Base-by-base conservation (phyloP, 2,113 vertebrate species). In the Falco punctatus region DNA sequence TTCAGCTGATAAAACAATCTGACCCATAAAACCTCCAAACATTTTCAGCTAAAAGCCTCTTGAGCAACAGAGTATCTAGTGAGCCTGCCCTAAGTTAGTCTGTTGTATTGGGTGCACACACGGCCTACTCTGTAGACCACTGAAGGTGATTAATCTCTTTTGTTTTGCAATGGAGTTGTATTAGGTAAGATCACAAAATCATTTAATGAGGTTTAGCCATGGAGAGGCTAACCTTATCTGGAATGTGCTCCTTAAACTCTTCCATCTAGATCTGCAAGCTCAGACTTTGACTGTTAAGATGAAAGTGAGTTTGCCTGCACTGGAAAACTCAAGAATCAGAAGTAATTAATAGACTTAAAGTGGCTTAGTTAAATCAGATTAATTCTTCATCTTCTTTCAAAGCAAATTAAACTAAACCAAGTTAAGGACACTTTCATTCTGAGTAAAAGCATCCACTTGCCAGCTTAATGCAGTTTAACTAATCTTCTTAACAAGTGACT, bases 341-440 rank as follows among this genome's bases (percentile, higher is more conserved):
- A 91, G 66, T 79, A 95, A 93, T 94, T 95, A 95, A 77, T 82
- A 40, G 54, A 85, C 7, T 95, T 96, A 81, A 80, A 79, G 57
- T 82, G 62, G 84, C 93, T 96, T 95, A 88, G 78, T 95, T 96
- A 96, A 96, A 94, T 94, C 81, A 75, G 78, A 96, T 96, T 96
- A 96, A 92, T 82, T 94, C 79, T 74, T 88, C 92, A 82, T 91
- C 81, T 72, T 90, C 72, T 96, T 96, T 89, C 87, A 94, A 94
- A 92, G 73, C 66, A 86, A 95, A 94, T 97, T 95, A 94, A 91
- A 90, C 81, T 87, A 91, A 95, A 95, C 90, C 66, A 90, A 90
- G 81, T 90, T 96, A 94, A 95, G 70, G 6, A 77, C 40, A 42
- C 65, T 96, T 96, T 93, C 21, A 57, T 85, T 94, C 87, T 61